These are phyloP conservation scores for Meteorus sp. DNA, from an alignment of 1,140 invertebrate species.

Conservation along the genomic window DNA sequence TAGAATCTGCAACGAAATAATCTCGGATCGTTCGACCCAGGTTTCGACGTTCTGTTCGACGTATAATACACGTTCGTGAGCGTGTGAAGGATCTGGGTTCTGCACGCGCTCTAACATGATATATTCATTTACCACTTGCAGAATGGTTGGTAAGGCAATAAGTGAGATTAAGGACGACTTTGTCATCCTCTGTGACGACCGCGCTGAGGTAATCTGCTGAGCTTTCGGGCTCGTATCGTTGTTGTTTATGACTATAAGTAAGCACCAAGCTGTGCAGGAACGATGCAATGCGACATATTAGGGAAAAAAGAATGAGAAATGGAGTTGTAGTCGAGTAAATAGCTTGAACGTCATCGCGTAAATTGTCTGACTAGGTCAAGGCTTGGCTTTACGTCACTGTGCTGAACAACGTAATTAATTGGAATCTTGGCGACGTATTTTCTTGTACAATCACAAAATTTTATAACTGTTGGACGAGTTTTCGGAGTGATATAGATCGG, in stretches of 20 bases:
- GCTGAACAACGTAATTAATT: constrained; percentile 23
- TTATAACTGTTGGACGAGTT: too few relatives aligned
- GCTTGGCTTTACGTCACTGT: constrained; percentile 15
- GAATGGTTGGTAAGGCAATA: constrained; percentile 39
- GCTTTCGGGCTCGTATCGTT: too few relatives aligned
- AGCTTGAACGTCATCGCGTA: constrained; percentile 23
- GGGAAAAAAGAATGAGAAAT: too few relatives aligned
- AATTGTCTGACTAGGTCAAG: constrained; percentile 22
- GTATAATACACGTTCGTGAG: not conserved
- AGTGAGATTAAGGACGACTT: constrained; percentile 45
- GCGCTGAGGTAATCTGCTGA: too few relatives aligned
- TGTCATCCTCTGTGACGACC: constrained; percentile 33
- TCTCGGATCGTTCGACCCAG: too few relatives aligned
- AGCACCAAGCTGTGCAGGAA: too few relatives aligned
- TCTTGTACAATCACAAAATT: not conserved
- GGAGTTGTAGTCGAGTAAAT: not conserved
- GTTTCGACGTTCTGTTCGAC: not conserved
- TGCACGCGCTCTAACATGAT: too few relatives aligned
- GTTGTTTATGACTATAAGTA: too few relatives aligned
- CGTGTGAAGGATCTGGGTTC: too few relatives aligned
- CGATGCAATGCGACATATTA: too few relatives aligned
- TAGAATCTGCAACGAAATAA: constrained; percentile 27
- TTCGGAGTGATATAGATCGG: too few relatives aligned
- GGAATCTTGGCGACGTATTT: constrained; percentile 13
- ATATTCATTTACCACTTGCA: too few relatives aligned